These are phyloP conservation scores for Chanos chanos DNA, from an alignment of 2,797 vertebrate genomes.

Conservation along the genomic window DNA sequence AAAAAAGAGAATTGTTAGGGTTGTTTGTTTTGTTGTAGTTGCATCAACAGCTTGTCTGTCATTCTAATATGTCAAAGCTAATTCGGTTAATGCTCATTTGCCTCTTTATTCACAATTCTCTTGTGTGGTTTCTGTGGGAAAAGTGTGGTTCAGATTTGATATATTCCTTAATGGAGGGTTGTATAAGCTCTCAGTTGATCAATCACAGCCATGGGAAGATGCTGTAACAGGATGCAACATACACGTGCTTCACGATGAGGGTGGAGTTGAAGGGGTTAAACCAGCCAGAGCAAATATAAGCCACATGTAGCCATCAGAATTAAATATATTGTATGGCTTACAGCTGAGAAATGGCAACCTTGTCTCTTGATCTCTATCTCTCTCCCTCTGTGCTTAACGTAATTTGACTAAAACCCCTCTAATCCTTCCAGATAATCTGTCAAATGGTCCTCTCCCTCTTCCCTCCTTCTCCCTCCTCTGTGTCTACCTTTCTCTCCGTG, in stretches of 20 bases:
- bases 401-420: conserved; percentile 79
- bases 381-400: conserved; percentile 74
- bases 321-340: conserved; percentile 77
- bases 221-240: neutral
- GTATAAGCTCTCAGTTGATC: too few species aligned
- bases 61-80: too few species aligned
- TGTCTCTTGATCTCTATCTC: conserved; percentile 74
- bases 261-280: neutral
- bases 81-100: too few species aligned
- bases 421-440: conserved; percentile 80
- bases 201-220: neutral
- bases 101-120: too few species aligned
- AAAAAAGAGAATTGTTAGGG: too few species aligned
- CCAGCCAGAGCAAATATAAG: conserved; percentile 16
- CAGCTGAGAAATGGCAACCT: conserved; percentile 74
- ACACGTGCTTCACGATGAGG: neutral
- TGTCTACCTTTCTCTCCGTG: conserved; percentile 63
- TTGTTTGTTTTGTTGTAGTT: too few species aligned
- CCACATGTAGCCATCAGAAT: conserved; percentile 60
- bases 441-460: conserved; percentile 72
- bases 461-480: conserved; percentile 66
- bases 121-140: too few species aligned
- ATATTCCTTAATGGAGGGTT: too few species aligned
- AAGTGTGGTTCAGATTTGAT: too few species aligned
- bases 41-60: too few species aligned